Percentiles rank a stretch among this genome's conserved stretches.
phyloP scores from a whole-genome alignment of 30 jellyfish, hydroid and myxozoan genomes.

The Turritopsis rubra region DNA sequence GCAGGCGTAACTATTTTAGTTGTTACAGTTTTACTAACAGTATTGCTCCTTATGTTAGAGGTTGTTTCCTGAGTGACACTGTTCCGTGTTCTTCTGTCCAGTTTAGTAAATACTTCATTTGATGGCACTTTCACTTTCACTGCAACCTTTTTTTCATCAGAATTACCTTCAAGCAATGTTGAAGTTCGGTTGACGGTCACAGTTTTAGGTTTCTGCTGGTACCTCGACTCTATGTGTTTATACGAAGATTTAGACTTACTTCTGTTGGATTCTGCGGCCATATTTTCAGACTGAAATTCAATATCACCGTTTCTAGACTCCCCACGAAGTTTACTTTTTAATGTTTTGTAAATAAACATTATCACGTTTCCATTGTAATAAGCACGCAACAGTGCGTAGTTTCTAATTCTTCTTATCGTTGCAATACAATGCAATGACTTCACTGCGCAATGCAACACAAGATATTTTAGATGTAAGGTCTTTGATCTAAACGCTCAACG shows the following conservation, averaged over 20 bases:
- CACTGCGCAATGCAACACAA: neutral
- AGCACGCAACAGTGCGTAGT: neutral
- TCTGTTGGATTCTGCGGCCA: neutral
- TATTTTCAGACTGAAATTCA: neutral
- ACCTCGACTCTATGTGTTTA: neutral
- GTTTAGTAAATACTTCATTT: too few relatives aligned
- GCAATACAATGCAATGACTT: neutral
- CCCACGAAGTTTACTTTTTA: slow-evolving; percentile 9
- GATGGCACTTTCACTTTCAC: neutral
- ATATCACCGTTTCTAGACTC: neutral
- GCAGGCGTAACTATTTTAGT: neutral
- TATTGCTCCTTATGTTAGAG: neutral
- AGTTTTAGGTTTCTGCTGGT: neutral
- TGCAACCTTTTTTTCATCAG: neutral
- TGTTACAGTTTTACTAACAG: neutral
- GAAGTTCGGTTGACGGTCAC: neutral
- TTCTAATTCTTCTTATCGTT: neutral
- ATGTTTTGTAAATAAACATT: slow-evolving; percentile 8
- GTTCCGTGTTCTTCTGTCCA: neutral
- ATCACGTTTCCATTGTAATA: neutral
- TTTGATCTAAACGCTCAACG: too few relatives aligned
- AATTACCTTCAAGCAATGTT: too few relatives aligned
- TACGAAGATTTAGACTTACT: neutral
- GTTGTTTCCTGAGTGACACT: neutral
- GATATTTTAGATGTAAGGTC: too few relatives aligned